These are phyloP conservation scores for Zoanthus sansibaricus DNA, from an alignment of 92 coral and sea anemone species.

Conservation along the genomic window DNA sequence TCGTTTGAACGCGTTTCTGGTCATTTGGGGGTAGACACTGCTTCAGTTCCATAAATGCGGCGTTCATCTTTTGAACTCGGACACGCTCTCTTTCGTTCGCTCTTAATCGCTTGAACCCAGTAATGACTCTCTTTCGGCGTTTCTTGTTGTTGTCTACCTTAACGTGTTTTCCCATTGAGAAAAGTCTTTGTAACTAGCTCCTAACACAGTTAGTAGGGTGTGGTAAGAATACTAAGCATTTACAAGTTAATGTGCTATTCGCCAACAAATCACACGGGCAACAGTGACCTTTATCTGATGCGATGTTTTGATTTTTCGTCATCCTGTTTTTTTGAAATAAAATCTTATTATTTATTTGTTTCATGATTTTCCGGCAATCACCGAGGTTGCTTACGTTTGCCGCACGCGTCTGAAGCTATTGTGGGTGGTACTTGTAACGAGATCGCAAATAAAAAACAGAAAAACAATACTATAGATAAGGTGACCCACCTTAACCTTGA, in stretches of 20 bases:
- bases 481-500: background rate
- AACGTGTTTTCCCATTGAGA: slow-evolving; percentile 23
- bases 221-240: background rate
- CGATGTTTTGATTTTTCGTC: slow-evolving; percentile 5
- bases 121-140: slow-evolving; percentile 42
- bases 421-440: background rate
- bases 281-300: background rate
- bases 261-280: background rate
- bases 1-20: slow-evolving; percentile 47
- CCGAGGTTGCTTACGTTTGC: background rate
- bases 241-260: background rate
- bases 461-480: background rate
- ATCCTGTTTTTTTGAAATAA: slow-evolving; percentile 41
- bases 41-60: slow-evolving; percentile 60
- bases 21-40: slow-evolving; percentile 52
- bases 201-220: background rate
- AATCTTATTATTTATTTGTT: slow-evolving; percentile 13
- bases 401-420: background rate
- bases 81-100: slow-evolving; percentile 66
- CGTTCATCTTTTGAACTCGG: slow-evolving; percentile 66
- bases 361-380: slow-evolving; percentile 17
- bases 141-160: slow-evolving; percentile 33
- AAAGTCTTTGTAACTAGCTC: background rate
- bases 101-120: slow-evolving; percentile 51
- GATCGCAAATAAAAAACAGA: background rate